Evolutionary conservation across 2,888 invertebrate genomes (phyloP).

Genomic region (Lasius fuliginosus): DNA sequence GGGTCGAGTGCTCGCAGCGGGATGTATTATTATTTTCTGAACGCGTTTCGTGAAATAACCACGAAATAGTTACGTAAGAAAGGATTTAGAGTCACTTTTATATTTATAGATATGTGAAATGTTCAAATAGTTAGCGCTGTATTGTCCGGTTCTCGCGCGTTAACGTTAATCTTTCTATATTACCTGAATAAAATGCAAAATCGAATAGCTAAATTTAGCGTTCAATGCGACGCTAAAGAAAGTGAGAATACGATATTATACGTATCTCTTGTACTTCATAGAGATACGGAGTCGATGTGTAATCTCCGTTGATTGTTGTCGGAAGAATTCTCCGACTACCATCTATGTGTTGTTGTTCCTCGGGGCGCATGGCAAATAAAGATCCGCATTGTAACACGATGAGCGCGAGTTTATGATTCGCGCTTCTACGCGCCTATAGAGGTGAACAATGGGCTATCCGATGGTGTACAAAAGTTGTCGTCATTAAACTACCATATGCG

Average conservation of each 20-base stretch:
- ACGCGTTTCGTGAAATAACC: background rate
- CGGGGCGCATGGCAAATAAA: slow-evolving; percentile 23
- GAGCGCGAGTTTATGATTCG: slow-evolving; percentile 44
- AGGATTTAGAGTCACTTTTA: background rate
- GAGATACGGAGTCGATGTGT: background rate
- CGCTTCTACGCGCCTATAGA: slow-evolving; percentile 30
- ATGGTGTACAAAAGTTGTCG: slow-evolving; percentile 50
- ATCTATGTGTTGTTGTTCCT: background rate
- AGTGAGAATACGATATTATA: background rate
- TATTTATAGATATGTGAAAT: background rate
- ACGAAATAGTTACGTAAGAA: background rate
- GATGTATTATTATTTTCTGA: slow-evolving; percentile 9
- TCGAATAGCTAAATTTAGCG: background rate
- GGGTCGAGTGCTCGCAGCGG: slow-evolving; percentile 67
- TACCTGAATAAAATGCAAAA: background rate
- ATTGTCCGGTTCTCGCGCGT: background rate
- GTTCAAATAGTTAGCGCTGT: background rate
- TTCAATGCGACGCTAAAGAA: background rate
- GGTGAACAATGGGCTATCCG: slow-evolving; percentile 39
- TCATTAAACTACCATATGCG: slow-evolving; percentile 46
- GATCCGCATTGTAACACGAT: slow-evolving; percentile 39
- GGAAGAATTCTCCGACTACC: slow-evolving; percentile 4
- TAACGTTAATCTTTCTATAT: background rate
- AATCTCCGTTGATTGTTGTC: slow-evolving; percentile 30
- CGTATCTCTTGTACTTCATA: background rate